These are phyloP conservation scores for Acanthosepion lycidas DNA, from an alignment of 2,888 invertebrate species.

Conservation along the genomic window DNA sequence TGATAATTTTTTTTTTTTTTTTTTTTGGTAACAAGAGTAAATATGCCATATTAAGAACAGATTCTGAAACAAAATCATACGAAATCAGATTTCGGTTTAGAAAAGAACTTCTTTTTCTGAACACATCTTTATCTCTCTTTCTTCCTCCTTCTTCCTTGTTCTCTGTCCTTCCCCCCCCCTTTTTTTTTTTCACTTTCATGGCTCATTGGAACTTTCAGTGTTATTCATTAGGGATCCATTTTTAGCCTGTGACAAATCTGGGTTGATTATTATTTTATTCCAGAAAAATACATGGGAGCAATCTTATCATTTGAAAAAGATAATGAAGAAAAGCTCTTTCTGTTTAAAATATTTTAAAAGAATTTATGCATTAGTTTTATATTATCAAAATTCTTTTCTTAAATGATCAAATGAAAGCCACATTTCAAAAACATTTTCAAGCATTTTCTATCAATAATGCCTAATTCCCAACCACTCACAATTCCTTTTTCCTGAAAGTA, in stretches of 20 bases:
- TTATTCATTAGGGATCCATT: background rate
- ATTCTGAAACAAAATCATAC: background rate
- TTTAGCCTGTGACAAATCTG: constrained; percentile 23
- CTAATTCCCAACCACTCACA: too few species aligned
- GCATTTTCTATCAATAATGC: too few species aligned
- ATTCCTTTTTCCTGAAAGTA: too few species aligned
- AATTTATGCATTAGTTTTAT: too few species aligned
- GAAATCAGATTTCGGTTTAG: background rate
- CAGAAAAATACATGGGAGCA: background rate
- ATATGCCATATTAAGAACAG: background rate
- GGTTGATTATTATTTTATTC: constrained; percentile 10
- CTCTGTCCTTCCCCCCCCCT: too few species aligned
- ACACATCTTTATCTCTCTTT: background rate
- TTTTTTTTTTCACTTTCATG: background rate
- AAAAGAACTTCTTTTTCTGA: background rate
- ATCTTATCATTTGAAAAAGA: background rate
- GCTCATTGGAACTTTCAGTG: background rate
- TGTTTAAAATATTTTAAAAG: too few species aligned
- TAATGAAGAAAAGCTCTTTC: background rate
- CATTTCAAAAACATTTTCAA: too few species aligned
- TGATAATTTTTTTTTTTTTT: background rate
- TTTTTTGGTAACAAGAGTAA: background rate
- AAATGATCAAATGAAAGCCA: too few species aligned
- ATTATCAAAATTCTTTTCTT: too few species aligned
- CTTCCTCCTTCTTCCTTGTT: background rate